Evolutionary conservation across 92 coral and sea anemone species (phyloP), one percentile per base, ranked within the genome.

Genomic region (Meandrina meandrites): DNA sequence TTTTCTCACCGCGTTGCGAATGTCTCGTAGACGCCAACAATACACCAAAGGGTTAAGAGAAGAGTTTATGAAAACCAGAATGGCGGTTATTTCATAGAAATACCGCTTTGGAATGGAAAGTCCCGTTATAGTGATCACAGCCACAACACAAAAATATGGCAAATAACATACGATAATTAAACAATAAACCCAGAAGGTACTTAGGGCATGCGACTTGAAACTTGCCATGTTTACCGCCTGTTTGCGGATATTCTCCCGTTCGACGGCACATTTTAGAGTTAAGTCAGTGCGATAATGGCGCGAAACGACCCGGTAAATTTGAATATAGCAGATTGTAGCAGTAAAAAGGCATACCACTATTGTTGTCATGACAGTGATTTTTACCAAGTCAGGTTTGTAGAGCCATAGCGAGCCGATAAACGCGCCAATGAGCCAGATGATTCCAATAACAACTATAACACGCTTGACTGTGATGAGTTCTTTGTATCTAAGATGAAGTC

Each of bases 171-270:
- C 74, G 75, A 85, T 48, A 14, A 85, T 57, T 8, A 75, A 50
- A 34, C 88, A 85, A 58, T 85, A 85, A 17, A 85, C 88, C 88
- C 88, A 85, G 75, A 85, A 85, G 21, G 88, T 76, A 24, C 82
- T 60, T 4, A 85, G 74, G 0, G 88, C 88, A 30, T 66, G 88
- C 21, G 82, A 76, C 50, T 76, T 85, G 47, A 85, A 76, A 45
- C 64, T 62, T 11, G 81, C 75, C 82, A 85, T 56, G 42, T 84
- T 84, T 8, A 69, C 53, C 1, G 70, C 45, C 32, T 84, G 88
- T 4, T 56, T 35, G 35, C 56, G 34, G 18, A 28, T 36, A 16
- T 45, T 69, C 18, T 45, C 75, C 35, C 31, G 82, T 40, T 85
- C 47, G 51, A 77, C 32, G 66, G 73, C 70, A 37, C 82, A 60